phyloP scores from a whole-genome alignment of 1,140 invertebrate genomes.

The Drosophila suzukii region DNA sequence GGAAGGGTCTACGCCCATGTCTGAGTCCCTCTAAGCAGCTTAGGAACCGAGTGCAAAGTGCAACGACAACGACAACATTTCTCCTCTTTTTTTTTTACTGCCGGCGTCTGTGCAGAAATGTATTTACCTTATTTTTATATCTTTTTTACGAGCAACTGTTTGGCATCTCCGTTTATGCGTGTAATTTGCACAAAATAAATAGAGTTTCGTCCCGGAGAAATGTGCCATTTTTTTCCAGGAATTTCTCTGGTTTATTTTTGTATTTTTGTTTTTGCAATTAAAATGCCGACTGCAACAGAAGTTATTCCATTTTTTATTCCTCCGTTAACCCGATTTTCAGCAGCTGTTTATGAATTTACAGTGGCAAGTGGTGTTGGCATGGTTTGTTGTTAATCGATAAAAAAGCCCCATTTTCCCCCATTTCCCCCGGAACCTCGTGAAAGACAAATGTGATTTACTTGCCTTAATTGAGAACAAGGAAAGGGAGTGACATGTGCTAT shows the following conservation, averaged over 20 bases:
- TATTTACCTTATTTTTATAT: conserved; percentile 33
- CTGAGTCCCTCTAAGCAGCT: conserved; percentile 41
- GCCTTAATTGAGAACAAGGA: conserved; percentile 49
- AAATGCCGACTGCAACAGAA: conserved; percentile 39
- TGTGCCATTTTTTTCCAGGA: conserved; percentile 26
- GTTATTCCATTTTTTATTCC: conserved; percentile 34
- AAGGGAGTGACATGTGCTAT: conserved; percentile 52
- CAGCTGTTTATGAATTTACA: conserved; percentile 31
- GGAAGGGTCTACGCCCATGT: conserved; percentile 1
- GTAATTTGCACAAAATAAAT: conserved; percentile 47
- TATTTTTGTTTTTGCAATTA: conserved; percentile 39
- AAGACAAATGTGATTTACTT: conserved; percentile 47
- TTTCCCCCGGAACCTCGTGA: background rate
- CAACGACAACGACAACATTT: conserved; percentile 10
- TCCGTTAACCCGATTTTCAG: conserved; percentile 60
- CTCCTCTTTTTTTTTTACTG: conserved; percentile 28
- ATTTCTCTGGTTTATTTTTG: conserved; percentile 25
- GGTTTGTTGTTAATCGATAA: conserved; percentile 39
- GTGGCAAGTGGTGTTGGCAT: background rate
- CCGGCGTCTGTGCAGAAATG: conserved; percentile 40
- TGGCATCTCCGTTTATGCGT: conserved; percentile 32
- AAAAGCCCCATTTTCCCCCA: conserved; percentile 6
- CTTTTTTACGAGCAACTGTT: conserved; percentile 51
- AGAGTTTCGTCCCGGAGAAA: background rate
- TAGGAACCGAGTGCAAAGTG: conserved; percentile 43